Base-by-base conservation (phyloP, 2,888 invertebrate genomes). In the Cetonia aurata region DNA sequence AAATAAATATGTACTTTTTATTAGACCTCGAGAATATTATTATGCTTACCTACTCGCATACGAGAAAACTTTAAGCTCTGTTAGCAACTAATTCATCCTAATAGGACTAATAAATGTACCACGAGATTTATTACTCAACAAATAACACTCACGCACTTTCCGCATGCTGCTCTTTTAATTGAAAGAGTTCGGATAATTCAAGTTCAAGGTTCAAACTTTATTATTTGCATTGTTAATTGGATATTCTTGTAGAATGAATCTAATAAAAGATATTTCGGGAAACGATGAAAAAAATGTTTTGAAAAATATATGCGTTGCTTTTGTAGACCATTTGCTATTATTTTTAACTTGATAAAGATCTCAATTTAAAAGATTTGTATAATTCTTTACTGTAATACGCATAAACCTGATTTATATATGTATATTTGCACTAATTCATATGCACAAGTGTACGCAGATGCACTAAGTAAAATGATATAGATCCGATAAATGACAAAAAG, bases 81-180 rank as follows among this genome's bases (percentile, higher is more conserved):
- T 8, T 37, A 17, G 31, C 31, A 50, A 1, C 62, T 50, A 62
- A 50, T 62, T 62, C 33, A 17, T 15, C 0, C 50, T 50, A 62
- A 62, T 50, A 62, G 31, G 31, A 62, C 19, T 19, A 62, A 62
- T 62, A 46, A 46, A 46, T 60, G n/a, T 31, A 31, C 60, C 60
- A 62, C 33, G 48, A 65, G 37, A 50, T 65, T 48, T 62, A 62
- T 48, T 65, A 37, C 62, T 50, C 50, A 37, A 50, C 50, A 65
- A 60, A 50, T 65, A 52, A 37, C 50, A 37, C 50, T 65, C 62
- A 65, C 62, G 62, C 37, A 33, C 15, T 15, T 65, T 65, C 62
- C 62, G 62, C 62, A 50, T 65, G 62, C 41, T 65, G 37, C 8
- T 62, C 62, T 65, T 65, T 65, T 50, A 37, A 65, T 65, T 65